Conservation (phyloP, 1,140 invertebrate genomes). For the Sitophilus oryzae region DNA sequence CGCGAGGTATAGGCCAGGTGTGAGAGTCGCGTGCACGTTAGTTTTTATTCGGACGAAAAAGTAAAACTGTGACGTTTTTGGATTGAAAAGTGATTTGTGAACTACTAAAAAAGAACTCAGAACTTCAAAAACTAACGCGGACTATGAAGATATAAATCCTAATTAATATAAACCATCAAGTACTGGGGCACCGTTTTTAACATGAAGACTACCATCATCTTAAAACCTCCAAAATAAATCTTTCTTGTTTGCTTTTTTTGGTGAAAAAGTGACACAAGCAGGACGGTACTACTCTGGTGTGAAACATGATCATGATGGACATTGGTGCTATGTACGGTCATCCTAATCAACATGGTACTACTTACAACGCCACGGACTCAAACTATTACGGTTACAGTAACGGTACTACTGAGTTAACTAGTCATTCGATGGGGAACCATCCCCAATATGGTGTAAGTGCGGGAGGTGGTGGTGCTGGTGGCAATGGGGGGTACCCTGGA, state of each 20-base stretch:
- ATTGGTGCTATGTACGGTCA: conserved; percentile 59
- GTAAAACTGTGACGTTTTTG: too few species aligned
- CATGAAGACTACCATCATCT: too few species aligned
- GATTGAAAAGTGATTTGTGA: too few species aligned
- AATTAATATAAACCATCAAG: too few species aligned
- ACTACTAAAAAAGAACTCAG: too few species aligned
- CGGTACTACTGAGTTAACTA: conserved; percentile 7
- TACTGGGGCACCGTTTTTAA: too few species aligned
- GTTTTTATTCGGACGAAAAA: too few species aligned
- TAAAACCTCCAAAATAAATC: too few species aligned
- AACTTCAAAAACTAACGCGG: too few species aligned
- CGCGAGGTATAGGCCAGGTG: conserved; percentile 14
- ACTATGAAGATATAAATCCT: too few species aligned
- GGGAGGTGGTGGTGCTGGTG: conserved; percentile 6
- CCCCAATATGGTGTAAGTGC: conserved; percentile 7
- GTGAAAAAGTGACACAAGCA: conserved; percentile 1
- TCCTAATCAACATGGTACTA: conserved; percentile 41
- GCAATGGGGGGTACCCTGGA: conserved; percentile 8
- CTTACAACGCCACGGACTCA: conserved; percentile 42
- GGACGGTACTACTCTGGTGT: conserved; percentile 18
- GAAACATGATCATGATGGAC: conserved; percentile 64
- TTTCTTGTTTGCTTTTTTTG: too few species aligned
- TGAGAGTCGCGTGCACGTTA: background rate
- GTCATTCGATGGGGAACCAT: conserved; percentile 18
- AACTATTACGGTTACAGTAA: conserved; percentile 48